phyloP scores from a whole-genome alignment of 1,140 invertebrate genomes.

The Drosophila mayri region DNA sequence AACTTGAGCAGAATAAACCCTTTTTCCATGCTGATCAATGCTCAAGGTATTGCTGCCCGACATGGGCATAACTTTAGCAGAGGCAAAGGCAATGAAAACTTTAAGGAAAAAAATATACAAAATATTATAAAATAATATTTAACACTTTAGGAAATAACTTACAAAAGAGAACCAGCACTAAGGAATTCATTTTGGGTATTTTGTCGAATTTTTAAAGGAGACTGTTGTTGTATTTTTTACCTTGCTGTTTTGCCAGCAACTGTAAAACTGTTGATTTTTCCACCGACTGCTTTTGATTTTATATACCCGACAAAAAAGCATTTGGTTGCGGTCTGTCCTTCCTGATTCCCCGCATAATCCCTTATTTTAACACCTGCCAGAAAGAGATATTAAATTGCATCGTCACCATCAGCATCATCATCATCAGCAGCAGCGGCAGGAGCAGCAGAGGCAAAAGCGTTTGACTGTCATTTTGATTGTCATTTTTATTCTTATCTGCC shows the following conservation, averaged over 20 bases:
- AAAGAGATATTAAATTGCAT: slow-evolving; percentile 62
- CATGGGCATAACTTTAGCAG: slow-evolving; percentile 55
- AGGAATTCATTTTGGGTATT: slow-evolving; percentile 39
- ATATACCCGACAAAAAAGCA: slow-evolving; percentile 42
- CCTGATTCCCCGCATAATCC: slow-evolving; percentile 61
- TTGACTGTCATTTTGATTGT: slow-evolving; percentile 46
- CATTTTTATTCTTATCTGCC: slow-evolving; percentile 39
- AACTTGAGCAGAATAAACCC: slow-evolving; percentile 34
- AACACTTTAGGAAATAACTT: slow-evolving; percentile 2
- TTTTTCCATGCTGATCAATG: slow-evolving; percentile 61
- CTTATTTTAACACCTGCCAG: slow-evolving; percentile 73
- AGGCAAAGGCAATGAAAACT: slow-evolving; percentile 29
- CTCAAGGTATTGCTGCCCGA: slow-evolving; percentile 33
- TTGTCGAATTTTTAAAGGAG: slow-evolving; percentile 3
- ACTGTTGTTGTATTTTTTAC: slow-evolving; percentile 42
- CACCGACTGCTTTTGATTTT: slow-evolving; percentile 35
- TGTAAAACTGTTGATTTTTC: slow-evolving; percentile 62
- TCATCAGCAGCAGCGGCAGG: slow-evolving; percentile 39
- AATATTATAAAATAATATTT: background rate
- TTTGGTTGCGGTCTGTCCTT: slow-evolving; percentile 27
- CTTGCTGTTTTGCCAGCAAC: slow-evolving; percentile 69
- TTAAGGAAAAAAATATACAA: too few species aligned
- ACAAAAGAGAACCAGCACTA: slow-evolving; percentile 47
- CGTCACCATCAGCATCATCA: slow-evolving; percentile 40
- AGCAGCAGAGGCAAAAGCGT: slow-evolving; percentile 3